Evolutionary conservation across 2,113 vertebrate species (phyloP).

Genomic region (Suricata suricatta): DNA sequence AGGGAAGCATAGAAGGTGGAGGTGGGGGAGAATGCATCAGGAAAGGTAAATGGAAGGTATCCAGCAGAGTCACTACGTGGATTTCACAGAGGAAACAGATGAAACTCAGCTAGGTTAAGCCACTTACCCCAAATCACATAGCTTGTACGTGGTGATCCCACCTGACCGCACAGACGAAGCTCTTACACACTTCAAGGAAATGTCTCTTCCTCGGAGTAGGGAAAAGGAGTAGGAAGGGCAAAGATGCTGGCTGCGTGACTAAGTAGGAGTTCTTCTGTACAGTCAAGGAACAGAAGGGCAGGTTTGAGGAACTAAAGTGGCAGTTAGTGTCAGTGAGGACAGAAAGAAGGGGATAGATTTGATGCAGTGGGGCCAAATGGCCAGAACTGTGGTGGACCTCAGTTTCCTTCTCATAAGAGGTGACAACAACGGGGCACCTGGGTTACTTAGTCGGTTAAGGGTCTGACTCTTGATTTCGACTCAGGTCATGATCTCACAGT

Average conservation of each 20-base stretch:
- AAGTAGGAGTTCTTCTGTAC: background rate
- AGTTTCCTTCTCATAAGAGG: background rate
- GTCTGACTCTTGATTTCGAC: no score
- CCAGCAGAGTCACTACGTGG: background rate
- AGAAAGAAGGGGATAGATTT: background rate
- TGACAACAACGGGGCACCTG: no score
- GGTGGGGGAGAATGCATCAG: background rate
- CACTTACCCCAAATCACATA: background rate
- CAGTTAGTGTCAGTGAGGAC: background rate
- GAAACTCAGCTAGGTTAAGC: background rate
- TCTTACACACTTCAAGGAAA: background rate
- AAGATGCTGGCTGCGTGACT: background rate
- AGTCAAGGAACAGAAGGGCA: background rate
- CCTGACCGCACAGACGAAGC: background rate
- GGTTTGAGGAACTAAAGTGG: background rate
- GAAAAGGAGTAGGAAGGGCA: background rate
- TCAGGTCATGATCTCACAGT: no score
- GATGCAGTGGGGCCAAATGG: background rate
- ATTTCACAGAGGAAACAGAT: background rate
- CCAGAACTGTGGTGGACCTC: background rate
- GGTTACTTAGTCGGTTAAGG: no score
- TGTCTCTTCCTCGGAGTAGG: background rate
- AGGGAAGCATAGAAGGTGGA: background rate
- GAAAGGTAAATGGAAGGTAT: background rate
- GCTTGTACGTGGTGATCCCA: background rate